Evolutionary conservation across 2,797 vertebrate genomes (phyloP).

Genomic region (Antennarius maculatus): DNA sequence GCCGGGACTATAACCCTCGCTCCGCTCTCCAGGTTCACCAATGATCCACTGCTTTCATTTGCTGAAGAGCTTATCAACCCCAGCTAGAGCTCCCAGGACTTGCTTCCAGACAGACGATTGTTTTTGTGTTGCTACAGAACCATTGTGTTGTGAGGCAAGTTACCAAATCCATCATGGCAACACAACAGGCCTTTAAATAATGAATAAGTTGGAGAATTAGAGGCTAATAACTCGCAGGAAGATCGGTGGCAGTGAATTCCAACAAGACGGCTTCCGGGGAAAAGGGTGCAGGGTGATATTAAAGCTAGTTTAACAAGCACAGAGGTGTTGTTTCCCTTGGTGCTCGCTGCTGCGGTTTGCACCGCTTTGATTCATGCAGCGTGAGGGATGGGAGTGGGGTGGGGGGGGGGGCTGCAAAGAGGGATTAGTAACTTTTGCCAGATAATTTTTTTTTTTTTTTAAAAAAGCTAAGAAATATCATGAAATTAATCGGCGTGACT

Average conservation of each 20-base stretch:
- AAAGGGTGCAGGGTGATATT: slow-evolving; percentile 47
- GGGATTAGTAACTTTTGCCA: slow-evolving; percentile 22
- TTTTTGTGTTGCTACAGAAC: slow-evolving; percentile 22
- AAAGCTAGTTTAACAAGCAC: slow-evolving; percentile 44
- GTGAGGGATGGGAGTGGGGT: neutral
- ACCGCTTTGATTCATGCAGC: slow-evolving; percentile 14
- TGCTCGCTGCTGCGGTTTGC: slow-evolving; percentile 6
- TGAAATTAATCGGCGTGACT: slow-evolving; percentile 26
- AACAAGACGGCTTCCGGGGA: slow-evolving; percentile 47
- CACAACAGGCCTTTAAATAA: slow-evolving; percentile 63
- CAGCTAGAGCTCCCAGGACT: slow-evolving; percentile 18
- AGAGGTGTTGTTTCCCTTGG: slow-evolving; percentile 32
- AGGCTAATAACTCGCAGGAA: slow-evolving; percentile 57
- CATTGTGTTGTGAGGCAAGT: slow-evolving; percentile 49
- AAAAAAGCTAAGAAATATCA: slow-evolving; percentile 24
- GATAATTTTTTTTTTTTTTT: neutral
- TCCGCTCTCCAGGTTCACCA: slow-evolving; percentile 19
- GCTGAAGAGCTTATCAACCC: slow-evolving; percentile 17
- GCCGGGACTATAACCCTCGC: neutral
- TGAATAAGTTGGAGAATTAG: slow-evolving; percentile 52
- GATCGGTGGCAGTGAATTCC: slow-evolving; percentile 42
- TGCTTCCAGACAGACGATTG: slow-evolving; percentile 36
- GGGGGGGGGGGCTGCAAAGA: slow-evolving; percentile 22
- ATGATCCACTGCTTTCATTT: slow-evolving; percentile 43
- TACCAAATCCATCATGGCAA: slow-evolving; percentile 58